phyloP scores from a whole-genome alignment of 1,140 invertebrate genomes.

The Scylla paramamosain region DNA sequence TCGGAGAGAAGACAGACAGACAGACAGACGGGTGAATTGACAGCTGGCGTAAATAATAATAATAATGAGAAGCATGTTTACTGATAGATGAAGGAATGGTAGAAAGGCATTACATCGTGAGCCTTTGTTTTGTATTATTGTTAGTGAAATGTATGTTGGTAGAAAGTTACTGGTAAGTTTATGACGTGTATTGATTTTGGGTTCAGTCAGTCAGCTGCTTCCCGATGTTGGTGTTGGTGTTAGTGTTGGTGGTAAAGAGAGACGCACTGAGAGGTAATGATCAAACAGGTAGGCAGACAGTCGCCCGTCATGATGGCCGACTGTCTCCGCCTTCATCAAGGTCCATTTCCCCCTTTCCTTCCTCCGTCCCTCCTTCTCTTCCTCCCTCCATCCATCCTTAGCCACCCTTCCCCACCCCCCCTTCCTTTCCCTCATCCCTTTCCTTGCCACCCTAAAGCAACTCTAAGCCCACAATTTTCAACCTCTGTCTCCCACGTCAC shows the following conservation, averaged over 20 bases:
- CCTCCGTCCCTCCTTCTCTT: background rate
- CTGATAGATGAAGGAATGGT: too few species aligned
- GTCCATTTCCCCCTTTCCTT: background rate
- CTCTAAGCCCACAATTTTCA: conserved; percentile 6
- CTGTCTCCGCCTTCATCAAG: background rate
- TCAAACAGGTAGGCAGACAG: background rate
- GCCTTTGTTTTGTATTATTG: too few species aligned
- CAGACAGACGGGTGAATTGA: background rate
- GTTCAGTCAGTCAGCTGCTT: too few species aligned
- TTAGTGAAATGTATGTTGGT: too few species aligned
- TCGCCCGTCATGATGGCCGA: too few species aligned
- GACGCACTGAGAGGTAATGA: background rate
- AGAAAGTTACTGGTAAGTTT: too few species aligned
- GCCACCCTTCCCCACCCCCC: background rate
- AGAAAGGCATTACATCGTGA: too few species aligned
- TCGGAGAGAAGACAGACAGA: background rate
- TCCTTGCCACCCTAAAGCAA: background rate
- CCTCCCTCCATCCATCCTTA: background rate
- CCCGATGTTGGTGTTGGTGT: too few species aligned
- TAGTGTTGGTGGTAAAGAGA: background rate
- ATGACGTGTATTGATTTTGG: too few species aligned
- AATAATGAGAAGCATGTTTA: too few species aligned
- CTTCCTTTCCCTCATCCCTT: background rate
- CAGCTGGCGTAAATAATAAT: too few species aligned
- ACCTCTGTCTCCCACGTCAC: conserved; percentile 26